Base-by-base conservation (phyloP, 2,113 vertebrate species). In the Agapornis roseicollis region DNA sequence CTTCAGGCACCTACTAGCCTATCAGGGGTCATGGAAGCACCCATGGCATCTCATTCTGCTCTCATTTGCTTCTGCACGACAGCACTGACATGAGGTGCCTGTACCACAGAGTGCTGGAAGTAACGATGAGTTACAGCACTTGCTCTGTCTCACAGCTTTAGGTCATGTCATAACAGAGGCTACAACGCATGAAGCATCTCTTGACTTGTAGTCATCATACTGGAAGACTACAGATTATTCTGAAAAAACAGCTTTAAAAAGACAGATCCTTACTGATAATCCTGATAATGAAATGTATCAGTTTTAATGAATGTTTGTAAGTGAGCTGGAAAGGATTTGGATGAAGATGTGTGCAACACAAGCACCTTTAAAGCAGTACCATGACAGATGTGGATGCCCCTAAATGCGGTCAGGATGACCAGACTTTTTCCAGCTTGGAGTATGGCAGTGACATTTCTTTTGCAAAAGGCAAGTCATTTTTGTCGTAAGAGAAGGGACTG, bases 151-250 rank as follows among this genome's bases (percentile, higher is more conserved):
- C 9, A 0, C 65, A 76, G 76, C 73, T 92, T 60, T 52, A 7
- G 70, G 71, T 58, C 1, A 0, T 79, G 42, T 64, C 20, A 1
- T 85, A 72, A 76, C 58, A 77, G 55, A 63, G 79, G 50, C 56
- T 63, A 27, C 66, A 77, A n/a, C 5, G 5, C 64, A 42, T 46
- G 79, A 93, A 88, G 60, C 1, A 0, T 79, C 53, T 94, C 85
- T 87, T 92, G 50, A 78, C 52, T 83, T 79, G 47, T 31, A 84
- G 61, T 83, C 83, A 44, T 16, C 2, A 3, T 83, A 46, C 72
- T 77, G 77, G 63, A 85, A 91, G 68, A 83, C 74, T 66, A 90
- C 78, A 88, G 88, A 91, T 91, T 91, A 80, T 90, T 69, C 89
- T 91, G 61, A 90, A 93, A 93, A 93, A 89, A 69, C 15, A 41